Evolutionary conservation across 2,888 invertebrate genomes (phyloP).

Genomic region (Fragum whitleyi): DNA sequence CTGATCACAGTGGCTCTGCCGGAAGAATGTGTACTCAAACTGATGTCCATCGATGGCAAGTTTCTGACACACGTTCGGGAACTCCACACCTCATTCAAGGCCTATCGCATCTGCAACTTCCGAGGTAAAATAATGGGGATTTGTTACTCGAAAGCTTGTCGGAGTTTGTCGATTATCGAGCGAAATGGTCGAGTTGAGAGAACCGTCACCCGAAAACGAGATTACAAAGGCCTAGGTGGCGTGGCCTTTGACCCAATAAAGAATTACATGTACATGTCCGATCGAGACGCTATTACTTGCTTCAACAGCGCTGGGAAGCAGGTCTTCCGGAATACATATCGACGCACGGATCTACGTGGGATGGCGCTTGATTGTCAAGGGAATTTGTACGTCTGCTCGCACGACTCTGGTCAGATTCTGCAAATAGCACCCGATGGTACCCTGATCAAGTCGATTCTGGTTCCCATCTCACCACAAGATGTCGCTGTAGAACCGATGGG

Average conservation of each 20-base stretch:
- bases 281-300: slow-evolving; percentile 57
- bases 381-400: slow-evolving; percentile 65
- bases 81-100: slow-evolving; percentile 59
- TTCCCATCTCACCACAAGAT: slow-evolving; percentile 66
- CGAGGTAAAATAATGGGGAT: slow-evolving; percentile 60
- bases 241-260: slow-evolving; percentile 64
- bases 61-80: slow-evolving; percentile 54
- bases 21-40: slow-evolving; percentile 61
- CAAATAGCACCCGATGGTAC: slow-evolving; percentile 60
- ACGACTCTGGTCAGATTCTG: slow-evolving; percentile 62
- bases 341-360: slow-evolving; percentile 59
- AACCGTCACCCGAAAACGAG: slow-evolving; percentile 59
- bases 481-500: slow-evolving; percentile 67
- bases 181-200: slow-evolving; percentile 60
- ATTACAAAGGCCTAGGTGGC: slow-evolving; percentile 65
- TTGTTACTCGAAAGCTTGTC: slow-evolving; percentile 60
- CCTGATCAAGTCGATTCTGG: slow-evolving; percentile 62
- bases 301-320: slow-evolving; percentile 60
- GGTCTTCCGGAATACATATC: slow-evolving; percentile 62
- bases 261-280: slow-evolving; percentile 63
- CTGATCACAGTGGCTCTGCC: slow-evolving; percentile 59
- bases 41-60: slow-evolving; percentile 61
- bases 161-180: slow-evolving; percentile 60
- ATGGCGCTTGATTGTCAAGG: slow-evolving; percentile 65
- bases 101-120: slow-evolving; percentile 54